A percentile compares a stretch with the other conserved stretches of the same genome.
phyloP scores from a whole-genome alignment of 2,113 vertebrate species.

The cattle (Bos taurus) region ARS-UCD2.0 NC_037343.1:27027501-27028000 shows the following conservation, averaged over 20 bases:
- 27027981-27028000: not conserved
- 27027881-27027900: not conserved
- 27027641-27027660: constrained; percentile 33
- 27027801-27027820: not conserved
- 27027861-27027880: not conserved
- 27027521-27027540: not conserved
- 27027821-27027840: not conserved
- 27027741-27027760: not conserved
- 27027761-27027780: not conserved
- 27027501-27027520: not conserved
- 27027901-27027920: not conserved
- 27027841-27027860: not conserved
- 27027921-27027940: not conserved
- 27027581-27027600: constrained; percentile 21
- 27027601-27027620: not conserved
- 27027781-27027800: not conserved
- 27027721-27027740: not conserved
- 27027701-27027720: not conserved
- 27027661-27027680: not conserved
- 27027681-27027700: not conserved
- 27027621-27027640: not conserved
- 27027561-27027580: not conserved
- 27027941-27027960: not conserved
- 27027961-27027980: not conserved
- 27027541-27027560: not conserved